These are phyloP conservation scores for Hormaphis cornu DNA, from an alignment of 1,140 invertebrate species.

Conservation along the genomic window DNA sequence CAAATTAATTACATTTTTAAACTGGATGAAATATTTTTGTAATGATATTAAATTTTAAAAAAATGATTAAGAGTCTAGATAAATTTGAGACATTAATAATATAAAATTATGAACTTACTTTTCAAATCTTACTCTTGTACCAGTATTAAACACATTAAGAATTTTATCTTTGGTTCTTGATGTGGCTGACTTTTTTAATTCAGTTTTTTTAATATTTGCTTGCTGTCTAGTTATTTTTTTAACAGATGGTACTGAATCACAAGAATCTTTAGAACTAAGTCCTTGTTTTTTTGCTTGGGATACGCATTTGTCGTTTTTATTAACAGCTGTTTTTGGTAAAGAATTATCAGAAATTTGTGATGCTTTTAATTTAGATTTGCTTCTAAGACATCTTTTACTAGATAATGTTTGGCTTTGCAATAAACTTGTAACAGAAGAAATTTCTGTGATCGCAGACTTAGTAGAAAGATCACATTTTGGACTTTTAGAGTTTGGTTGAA, in stretches of 20 bases:
- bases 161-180: not conserved
- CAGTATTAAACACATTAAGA: not conserved
- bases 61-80: too few species aligned
- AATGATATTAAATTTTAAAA: too few species aligned
- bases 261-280: not conserved
- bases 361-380: not conserved
- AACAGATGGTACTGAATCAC: not conserved
- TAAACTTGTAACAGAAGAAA: not conserved
- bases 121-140: not conserved
- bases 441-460: not conserved
- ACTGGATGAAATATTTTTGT: too few species aligned
- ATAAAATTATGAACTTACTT: not conserved
- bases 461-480: not conserved
- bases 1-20: too few species aligned
- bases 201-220: too few species aligned
- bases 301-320: not conserved
- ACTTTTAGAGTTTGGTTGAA: not conserved
- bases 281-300: not conserved
- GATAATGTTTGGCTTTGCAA: not conserved
- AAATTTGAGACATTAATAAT: too few species aligned
- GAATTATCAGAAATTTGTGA: not conserved
- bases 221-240: not conserved
- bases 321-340: not conserved
- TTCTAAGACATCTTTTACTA: not conserved
- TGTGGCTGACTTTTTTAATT: not conserved